Evolutionary conservation across 2,113 vertebrate species (phyloP), one percentile per base, ranked within the genome.

Genomic region (Lucifuga dentata): DNA sequence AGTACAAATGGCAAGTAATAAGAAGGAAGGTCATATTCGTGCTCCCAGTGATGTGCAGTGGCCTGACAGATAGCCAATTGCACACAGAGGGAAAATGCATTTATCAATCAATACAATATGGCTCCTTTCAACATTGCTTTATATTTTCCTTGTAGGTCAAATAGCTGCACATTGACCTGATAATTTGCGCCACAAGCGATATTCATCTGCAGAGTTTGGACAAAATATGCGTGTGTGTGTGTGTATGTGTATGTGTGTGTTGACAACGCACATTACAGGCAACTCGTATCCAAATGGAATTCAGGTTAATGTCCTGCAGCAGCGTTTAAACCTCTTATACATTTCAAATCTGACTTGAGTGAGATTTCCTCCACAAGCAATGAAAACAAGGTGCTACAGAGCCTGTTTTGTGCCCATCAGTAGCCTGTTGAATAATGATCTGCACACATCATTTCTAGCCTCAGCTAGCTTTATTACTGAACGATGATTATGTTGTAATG

Each of bases 11-110:
- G 53, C 62, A 58, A 51, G 75, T 76, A 69, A 85, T 80, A 83
- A 86, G 72, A 73, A 77, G 73, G 75, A 81, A 88, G 89, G 89
- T 88, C 84, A 87, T 68, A 76, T 76, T 64, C 79, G 72, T 85
- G 82, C 73, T 63, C 76, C 60, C 16, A 61, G 66, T 90, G 85
- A 91, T 84, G 85, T 87, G 79, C 76, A 60, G 56, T 32, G 63
- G 52, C 78, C 79, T 91, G 90, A 92, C 92, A 93, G 90, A 83
- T 90, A 85, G 86, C 92, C 89, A 81, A 91, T 91, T 78, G 78
- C 52, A 83, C 88, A 80, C 79, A 78, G 80, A 82, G 86, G 74
- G 64, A 83, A 88, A 89, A 89, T 80, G 87, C 90, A 92, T 90
- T 90, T 87, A 90, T 86, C 79, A 89, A 80, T 93, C 92, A 88